Evolutionary conservation across 2,113 vertebrate genomes (phyloP), one percentile per base, ranked within the genome.

Genomic region (Oryzias melastigma): DNA sequence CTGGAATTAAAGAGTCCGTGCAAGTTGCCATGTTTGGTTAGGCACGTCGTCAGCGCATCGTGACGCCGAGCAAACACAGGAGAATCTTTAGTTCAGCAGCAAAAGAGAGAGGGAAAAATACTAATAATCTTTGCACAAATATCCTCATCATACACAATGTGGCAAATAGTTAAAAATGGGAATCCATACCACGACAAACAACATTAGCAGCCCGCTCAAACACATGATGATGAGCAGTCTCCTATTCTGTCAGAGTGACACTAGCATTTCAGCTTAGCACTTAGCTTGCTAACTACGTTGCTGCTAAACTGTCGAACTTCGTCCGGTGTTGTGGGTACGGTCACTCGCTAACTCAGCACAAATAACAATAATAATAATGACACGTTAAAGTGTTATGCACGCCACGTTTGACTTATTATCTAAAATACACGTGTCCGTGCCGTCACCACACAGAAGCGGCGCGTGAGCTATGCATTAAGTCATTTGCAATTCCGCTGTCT

Each of bases 261-360:
- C 6, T 45, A 71, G 83, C 83, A 68, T 78, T 45, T 48, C 58
- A 57, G 82, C 82, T 83, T 80, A 45, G 24, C 75, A n/a, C 57
- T 41, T 89, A 89, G 83, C 88, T 82, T 87, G 86, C 84, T 88
- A 89, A 77, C 81, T 69, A 57, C 64, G 62, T 7, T 48, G 19
- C 78, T 58, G 75, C 67, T 58, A 63, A 68, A 58, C 73, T 74
- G 80, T 60, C 82, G 77, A 89, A 88, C 81, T 89, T 88, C 68
- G 81, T 81, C 79, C 76, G 71, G 66, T 78, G 84, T 77, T 75
- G 82, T 58, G 5, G 62, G 65, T 67, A 65, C 75, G 55, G 66
- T 71, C 81, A 65, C 65, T 64, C 73, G 80, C 81, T 77, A 83
- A 81, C 85, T 85, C 79, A 82, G 85, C 84, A 82, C 59, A 73